Percentiles rank a stretch among this genome's conserved stretches.
These are phyloP conservation scores for Kryptopterus vitreolus DNA, from an alignment of 2,797 vertebrate genomes.

Conservation along the genomic window DNA sequence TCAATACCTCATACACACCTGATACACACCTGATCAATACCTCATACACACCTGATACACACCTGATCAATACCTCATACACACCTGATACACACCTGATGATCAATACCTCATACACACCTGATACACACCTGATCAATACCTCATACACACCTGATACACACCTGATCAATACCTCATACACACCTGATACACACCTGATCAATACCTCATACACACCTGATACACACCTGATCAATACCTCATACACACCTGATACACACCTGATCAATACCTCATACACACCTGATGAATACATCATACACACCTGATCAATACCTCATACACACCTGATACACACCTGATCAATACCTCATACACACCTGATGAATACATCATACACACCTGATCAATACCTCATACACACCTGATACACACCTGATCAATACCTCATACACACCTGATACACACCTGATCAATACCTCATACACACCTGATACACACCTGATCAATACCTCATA, in stretches of 20 bases:
- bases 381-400: not conserved
- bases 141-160: not conserved
- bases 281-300: no score
- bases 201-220: not conserved
- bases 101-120: not conserved
- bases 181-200: slow-evolving; percentile 13
- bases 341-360: not conserved
- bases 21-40: not conserved
- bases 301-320: not conserved
- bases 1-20: not conserved
- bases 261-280: not conserved
- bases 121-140: not conserved
- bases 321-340: no score
- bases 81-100: not conserved
- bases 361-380: no score
- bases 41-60: not conserved
- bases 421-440: not conserved
- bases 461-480: not conserved
- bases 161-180: not conserved
- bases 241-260: not conserved
- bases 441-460: not conserved
- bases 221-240: no score
- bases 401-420: not conserved
- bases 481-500: not conserved
- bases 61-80: not conserved